phyloP scores from a whole-genome alignment of 2,888 invertebrate genomes.

The Spialia ferax region DNA sequence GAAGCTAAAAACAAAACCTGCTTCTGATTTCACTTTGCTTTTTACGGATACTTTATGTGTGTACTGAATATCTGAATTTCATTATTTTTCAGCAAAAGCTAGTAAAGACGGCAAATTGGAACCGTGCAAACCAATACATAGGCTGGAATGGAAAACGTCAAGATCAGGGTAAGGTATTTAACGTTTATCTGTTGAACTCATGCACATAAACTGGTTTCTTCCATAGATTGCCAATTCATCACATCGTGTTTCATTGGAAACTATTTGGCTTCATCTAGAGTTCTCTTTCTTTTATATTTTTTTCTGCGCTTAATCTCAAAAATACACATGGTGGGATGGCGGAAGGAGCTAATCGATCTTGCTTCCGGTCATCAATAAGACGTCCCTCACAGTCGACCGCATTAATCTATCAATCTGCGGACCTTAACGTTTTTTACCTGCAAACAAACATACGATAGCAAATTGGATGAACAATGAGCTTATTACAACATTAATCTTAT shows the following conservation, averaged over 20 bases:
- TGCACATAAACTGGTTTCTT: background rate
- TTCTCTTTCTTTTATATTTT: background rate
- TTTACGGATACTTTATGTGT: too few species aligned
- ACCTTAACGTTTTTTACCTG: slow-evolving; percentile 30
- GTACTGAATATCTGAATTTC: background rate
- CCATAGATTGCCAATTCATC: background rate
- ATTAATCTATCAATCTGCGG: slow-evolving; percentile 34
- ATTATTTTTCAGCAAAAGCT: slow-evolving; percentile 91
- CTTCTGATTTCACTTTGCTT: too few species aligned
- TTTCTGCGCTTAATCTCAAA: background rate
- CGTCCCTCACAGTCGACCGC: slow-evolving; percentile 10
- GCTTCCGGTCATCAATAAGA: slow-evolving; percentile 23
- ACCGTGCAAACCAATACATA: slow-evolving; percentile 97
- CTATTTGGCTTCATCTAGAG: background rate
- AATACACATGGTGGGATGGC: background rate
- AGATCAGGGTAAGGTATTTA: slow-evolving; percentile 90
- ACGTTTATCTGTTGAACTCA: background rate
- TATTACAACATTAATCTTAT: background rate
- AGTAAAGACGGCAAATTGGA: slow-evolving; percentile 97
- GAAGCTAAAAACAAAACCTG: too few species aligned
- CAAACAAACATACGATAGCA: slow-evolving; percentile 9
- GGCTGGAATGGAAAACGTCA: slow-evolving; percentile 97
- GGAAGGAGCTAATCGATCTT: slow-evolving; percentile 15
- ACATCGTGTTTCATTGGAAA: background rate
- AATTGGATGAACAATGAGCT: slow-evolving; percentile 10